Base-by-base conservation (phyloP, 2,888 invertebrate species). In the Troides aeacus region DNA sequence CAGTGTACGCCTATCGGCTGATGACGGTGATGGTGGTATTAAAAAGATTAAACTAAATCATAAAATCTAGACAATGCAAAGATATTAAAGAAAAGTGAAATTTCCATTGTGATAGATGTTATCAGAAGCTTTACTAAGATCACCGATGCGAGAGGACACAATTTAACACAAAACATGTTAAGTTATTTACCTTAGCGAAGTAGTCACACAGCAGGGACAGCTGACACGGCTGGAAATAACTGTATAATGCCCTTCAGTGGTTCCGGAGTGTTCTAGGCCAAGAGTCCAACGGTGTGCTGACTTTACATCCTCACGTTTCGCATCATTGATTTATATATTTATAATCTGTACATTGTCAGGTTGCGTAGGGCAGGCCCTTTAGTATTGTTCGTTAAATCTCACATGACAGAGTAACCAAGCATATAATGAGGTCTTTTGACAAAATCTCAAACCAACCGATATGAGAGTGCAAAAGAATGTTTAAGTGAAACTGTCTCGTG, bases 201-300 rank as follows among this genome's bases (percentile, higher is more conserved):
- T 39, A 30, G 42, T 23, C 24, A 46, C 42, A 30, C 70, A 72
- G 71, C 73, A 71, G 50, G 64, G 77, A 64, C 73, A 73, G 73
- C 71, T 73, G 77, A 76, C 78, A 79, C 82, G 78, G 84, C 88
- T 90, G 90, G 89, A 90, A 90, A 90, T 86, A 91, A 92, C 90
- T 90, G 91, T 90, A 91, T 89, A 88, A 90, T 91, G 92, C 92
- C 91, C 92, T 79, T 90, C 89, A 89, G 90, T 88, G 82, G 85
- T 83, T 79, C 90, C 91, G 90, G 92, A 90, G 90, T 92, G 90
- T 90, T 84, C 85, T 81, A 86, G 90, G 91, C 89, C 89, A 89
- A 90, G 90, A 89, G 88, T 86, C 78, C 74, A 78, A 76, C 78
- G 88, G 88, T 88, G 90, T 89, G 90, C 87, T 90, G 89, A 86